Conservation (phyloP, 2,113 vertebrate genomes). For the Herpailurus yagouaroundi region DNA sequence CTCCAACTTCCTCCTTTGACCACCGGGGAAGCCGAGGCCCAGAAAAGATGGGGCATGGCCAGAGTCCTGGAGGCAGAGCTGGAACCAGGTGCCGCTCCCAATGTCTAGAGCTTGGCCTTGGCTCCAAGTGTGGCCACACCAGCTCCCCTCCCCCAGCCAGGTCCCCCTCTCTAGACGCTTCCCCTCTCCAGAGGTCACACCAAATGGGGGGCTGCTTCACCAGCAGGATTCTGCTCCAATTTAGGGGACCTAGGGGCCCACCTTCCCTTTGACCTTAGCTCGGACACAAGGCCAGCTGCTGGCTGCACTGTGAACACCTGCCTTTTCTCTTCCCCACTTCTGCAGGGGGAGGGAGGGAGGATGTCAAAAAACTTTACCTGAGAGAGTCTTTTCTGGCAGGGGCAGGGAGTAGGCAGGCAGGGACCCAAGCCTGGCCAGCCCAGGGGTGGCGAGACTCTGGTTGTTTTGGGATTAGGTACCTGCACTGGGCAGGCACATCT, state of each 20-base stretch:
- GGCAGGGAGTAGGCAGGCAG: not conserved
- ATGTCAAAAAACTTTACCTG: not conserved
- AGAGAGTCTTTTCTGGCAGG: not conserved
- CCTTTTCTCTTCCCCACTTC: not conserved
- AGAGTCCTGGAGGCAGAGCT: not conserved
- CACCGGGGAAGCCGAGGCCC: not conserved
- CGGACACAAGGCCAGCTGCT: not conserved
- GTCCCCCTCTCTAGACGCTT: not conserved
- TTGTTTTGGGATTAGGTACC: slow-evolving; percentile 35
- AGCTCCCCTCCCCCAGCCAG: not conserved
- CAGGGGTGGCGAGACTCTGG: not conserved
- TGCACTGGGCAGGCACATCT: not conserved
- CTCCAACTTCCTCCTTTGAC: not conserved
- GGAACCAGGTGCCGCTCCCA: not conserved
- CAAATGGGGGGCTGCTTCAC: not conserved
- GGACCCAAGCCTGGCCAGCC: not conserved
- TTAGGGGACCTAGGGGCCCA: not conserved
- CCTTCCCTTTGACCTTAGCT: not conserved
- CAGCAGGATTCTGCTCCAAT: not conserved
- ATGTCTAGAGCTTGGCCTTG: not conserved
- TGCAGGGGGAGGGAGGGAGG: too few relatives aligned
- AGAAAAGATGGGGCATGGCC: not conserved
- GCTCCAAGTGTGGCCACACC: not conserved
- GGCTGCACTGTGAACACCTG: not conserved
- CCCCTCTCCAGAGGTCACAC: not conserved